Percentiles rank a stretch among this genome's conserved stretches.
Conservation (phyloP, 2,888 invertebrate genomes). For the Odiellus spinosus region DNA sequence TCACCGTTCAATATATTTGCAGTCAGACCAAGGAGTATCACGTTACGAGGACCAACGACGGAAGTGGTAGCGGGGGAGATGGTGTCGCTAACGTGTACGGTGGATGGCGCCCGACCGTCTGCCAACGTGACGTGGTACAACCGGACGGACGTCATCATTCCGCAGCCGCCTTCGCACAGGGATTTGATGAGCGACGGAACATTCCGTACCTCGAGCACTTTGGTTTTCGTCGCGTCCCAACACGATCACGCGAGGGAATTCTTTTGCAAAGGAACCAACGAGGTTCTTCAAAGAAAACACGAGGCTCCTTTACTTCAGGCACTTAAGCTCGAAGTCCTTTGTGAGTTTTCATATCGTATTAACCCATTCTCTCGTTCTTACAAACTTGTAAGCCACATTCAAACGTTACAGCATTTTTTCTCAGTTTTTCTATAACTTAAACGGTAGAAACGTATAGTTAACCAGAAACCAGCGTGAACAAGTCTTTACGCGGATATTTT, state of each 20-base stretch:
- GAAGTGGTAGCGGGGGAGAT: conserved; percentile 64
- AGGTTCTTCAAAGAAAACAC: conserved; percentile 52
- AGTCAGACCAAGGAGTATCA: conserved; percentile 67
- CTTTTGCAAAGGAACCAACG: conserved; percentile 41
- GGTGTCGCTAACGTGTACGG: conserved; percentile 58
- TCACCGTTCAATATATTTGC: conserved; percentile 32
- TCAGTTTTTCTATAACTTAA: too few species aligned
- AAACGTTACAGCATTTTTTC: too few species aligned
- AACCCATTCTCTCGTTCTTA: too few species aligned
- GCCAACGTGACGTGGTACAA: conserved; percentile 75
- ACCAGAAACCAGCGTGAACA: too few species aligned
- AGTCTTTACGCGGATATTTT: too few species aligned
- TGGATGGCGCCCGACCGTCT: conserved; percentile 63
- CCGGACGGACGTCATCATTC: conserved; percentile 19
- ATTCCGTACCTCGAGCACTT: conserved; percentile 18
- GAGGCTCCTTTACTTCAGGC: conserved; percentile 57
- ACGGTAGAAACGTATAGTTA: too few species aligned
- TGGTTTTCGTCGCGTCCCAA: conserved; percentile 20
- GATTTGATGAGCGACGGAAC: conserved; percentile 21
- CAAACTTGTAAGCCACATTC: too few species aligned
- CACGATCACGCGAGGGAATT: conserved; percentile 21
- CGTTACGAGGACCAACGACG: conserved; percentile 54
- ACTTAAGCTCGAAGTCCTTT: conserved; percentile 60
- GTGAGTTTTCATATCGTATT: too few species aligned
- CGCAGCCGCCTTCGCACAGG: conserved; percentile 13